A percentile compares a stretch with the other conserved stretches of the same genome.
phyloP scores from a whole-genome alignment of 2,113 vertebrate species.

The Ptychochromis oligacanthus region DNA sequence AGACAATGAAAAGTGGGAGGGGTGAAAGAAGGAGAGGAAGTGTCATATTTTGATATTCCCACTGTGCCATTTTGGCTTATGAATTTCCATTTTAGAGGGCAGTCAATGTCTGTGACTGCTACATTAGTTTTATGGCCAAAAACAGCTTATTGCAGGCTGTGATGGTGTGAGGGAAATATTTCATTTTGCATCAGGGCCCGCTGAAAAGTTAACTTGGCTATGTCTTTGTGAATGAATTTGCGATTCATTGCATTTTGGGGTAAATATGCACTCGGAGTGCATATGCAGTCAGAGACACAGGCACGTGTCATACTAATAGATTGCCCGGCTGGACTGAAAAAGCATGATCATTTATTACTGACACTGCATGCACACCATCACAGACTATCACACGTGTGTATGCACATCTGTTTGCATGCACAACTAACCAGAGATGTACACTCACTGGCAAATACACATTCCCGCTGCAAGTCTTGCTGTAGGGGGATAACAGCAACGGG shows the following conservation, averaged over 20 bases:
- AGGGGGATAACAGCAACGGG: slow-evolving; percentile 35
- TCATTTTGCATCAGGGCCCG: background rate
- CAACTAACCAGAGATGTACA: background rate
- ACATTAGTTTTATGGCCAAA: slow-evolving; percentile 61
- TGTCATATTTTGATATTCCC: slow-evolving; percentile 67
- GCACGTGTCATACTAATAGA: background rate
- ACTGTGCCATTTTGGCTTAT: slow-evolving; percentile 56
- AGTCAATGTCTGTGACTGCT: slow-evolving; percentile 54
- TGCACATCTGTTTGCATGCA: background rate
- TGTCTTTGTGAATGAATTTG: slow-evolving; percentile 28
- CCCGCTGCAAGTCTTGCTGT: slow-evolving; percentile 17
- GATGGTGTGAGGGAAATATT: slow-evolving; percentile 2
- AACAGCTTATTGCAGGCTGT: slow-evolving; percentile 43
- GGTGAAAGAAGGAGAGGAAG: slow-evolving; percentile 16
- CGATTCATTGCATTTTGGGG: background rate
- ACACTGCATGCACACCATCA: background rate
- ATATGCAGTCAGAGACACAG: fast-evolving
- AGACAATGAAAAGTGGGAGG: background rate
- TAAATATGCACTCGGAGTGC: background rate
- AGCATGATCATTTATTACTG: background rate
- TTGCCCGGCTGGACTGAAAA: background rate
- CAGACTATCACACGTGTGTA: background rate
- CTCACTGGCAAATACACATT: background rate
- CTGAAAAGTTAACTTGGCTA: slow-evolving; percentile 26
- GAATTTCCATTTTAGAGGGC: slow-evolving; percentile 72